Evolutionary conservation across 1,140 invertebrate genomes (phyloP).

Genomic region (Aphelinus atriplicis): DNA sequence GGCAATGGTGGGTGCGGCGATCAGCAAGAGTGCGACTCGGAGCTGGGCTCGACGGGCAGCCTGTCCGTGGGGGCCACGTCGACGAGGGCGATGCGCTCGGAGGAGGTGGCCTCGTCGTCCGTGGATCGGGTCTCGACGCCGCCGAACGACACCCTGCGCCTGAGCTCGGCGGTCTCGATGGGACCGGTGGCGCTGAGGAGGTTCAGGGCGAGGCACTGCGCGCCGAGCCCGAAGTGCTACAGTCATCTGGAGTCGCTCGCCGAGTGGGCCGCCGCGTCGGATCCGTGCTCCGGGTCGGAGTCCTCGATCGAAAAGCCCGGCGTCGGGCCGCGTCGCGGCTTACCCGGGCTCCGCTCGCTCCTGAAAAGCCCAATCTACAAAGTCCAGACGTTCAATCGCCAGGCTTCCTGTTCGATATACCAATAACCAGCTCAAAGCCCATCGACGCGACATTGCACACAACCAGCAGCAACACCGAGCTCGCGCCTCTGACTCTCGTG

Average conservation of each 20-base stretch:
- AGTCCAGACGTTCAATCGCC: conserved; percentile 22
- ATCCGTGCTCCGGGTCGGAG: conserved; percentile 58
- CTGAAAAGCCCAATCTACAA: conserved; percentile 49
- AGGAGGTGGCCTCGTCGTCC: background rate
- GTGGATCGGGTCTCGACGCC: conserved; percentile 3
- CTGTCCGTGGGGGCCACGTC: background rate
- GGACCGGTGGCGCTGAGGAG: background rate
- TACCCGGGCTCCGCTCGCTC: conserved; percentile 58
- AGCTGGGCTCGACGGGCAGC: too few species aligned
- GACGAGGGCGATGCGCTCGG: background rate
- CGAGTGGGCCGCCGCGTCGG: conserved; percentile 56
- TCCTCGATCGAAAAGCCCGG: conserved; percentile 61
- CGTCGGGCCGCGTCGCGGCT: conserved; percentile 52
- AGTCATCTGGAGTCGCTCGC: conserved; percentile 63
- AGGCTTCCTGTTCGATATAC: too few species aligned
- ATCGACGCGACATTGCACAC: too few species aligned
- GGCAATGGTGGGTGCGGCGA: too few species aligned
- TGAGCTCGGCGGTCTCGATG: background rate
- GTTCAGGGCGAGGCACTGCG: conserved; percentile 37
- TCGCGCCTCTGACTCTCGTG: too few species aligned
- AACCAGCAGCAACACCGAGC: too few species aligned
- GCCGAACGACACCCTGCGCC: conserved; percentile 23
- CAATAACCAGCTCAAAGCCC: too few species aligned
- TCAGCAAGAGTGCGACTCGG: too few species aligned
- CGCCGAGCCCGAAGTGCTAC: conserved; percentile 51